Evolutionary conservation across 2,113 vertebrate species (phyloP).

Genomic region (Aldabrachelys gigantea): DNA sequence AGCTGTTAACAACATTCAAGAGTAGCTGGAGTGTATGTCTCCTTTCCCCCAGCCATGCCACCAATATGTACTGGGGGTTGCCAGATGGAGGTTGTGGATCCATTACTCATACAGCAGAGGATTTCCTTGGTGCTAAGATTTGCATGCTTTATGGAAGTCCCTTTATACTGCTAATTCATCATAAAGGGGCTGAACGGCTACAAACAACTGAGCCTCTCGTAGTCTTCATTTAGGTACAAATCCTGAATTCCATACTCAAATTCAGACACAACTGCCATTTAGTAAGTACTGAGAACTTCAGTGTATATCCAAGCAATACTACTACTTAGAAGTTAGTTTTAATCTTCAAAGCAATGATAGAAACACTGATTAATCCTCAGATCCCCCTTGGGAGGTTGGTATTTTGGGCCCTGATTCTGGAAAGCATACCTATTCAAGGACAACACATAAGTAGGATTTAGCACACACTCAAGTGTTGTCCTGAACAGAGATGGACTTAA

Average conservation of each 20-base stretch:
- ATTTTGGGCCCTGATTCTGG: background rate
- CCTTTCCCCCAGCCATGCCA: background rate
- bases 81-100: background rate
- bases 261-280: background rate
- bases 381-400: background rate
- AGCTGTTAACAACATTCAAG: background rate
- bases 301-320: accelerated
- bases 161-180: background rate
- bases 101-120: background rate
- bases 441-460: background rate
- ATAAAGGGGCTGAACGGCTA: accelerated
- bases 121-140: background rate
- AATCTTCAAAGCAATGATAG: background rate
- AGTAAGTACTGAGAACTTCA: background rate
- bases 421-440: background rate
- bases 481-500: background rate
- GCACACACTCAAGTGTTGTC: background rate
- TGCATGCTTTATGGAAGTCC: background rate
- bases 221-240: background rate
- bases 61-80: background rate
- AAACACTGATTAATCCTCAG: background rate
- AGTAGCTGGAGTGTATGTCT: background rate
- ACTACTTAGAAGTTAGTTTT: background rate
- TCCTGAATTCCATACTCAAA: background rate
- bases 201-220: background rate